Base-by-base conservation (phyloP, 2,888 invertebrate species). In the Mylabris sibirica region DNA sequence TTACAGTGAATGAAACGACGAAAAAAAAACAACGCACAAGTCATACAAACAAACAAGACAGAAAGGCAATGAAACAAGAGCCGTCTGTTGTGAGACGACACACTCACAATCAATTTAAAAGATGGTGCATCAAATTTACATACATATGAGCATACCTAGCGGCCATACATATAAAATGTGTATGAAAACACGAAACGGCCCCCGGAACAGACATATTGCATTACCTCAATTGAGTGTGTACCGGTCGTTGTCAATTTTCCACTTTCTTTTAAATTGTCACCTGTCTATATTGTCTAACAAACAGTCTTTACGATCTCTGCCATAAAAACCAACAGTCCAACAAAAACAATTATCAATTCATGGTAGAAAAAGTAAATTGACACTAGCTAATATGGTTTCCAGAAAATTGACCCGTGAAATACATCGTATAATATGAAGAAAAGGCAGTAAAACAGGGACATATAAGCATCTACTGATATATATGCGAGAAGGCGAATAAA, bases 41-140 rank as follows among this genome's bases (percentile, higher is more conserved):
- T n/a, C 41, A 41, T n/a, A 41, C 41, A 41, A 11, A 17, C n/a
- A 44, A 17, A 44, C n/a, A 44, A 53, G 24, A 11, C 12, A 53
- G 24, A 22, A 24, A 22, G 38, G 44, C 44, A 68, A 66, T 66
- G 49, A 69, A 64, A 60, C 66, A 66, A 60, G 53, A 64, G 60
- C 66, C 57, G 73, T 74, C 74, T 76, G 78, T 77, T 77, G 76
- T 73, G 75, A 44, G 44, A 76, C 77, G 77, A 77, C 79, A 77
- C 79, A 78, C 77, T 79, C 75, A 76, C 79, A 77, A 79, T 78
- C 79, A 79, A 79, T 79, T 79, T 76, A 77, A 76, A 73, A 76
- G 75, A 76, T 75, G 77, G 74, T 75, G 76, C 77, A 76, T 79
- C 77, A 76, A 79, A 78, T 79, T 79, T 78, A 73, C 79, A 79